These are phyloP conservation scores for Platyura marginata DNA, from an alignment of 1,140 invertebrate species.

Conservation along the genomic window DNA sequence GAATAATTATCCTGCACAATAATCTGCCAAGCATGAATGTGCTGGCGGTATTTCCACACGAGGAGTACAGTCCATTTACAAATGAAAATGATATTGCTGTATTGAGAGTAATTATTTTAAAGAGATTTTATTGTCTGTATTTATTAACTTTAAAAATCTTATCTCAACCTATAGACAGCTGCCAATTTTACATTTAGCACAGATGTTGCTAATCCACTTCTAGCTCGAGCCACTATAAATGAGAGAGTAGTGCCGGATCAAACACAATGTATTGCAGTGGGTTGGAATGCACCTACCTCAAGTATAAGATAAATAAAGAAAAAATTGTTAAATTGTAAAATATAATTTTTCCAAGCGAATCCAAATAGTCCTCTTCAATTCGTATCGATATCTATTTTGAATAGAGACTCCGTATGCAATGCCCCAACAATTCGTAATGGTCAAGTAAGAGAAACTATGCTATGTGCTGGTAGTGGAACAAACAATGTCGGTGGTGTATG, in stretches of 20 bases:
- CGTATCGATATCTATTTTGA: not conserved
- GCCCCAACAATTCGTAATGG: not conserved
- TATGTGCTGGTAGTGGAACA: not conserved
- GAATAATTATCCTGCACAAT: too few relatives aligned
- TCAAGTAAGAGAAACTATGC: not conserved
- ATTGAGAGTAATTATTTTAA: not conserved
- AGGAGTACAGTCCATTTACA: not conserved
- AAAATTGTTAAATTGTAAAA: too few relatives aligned
- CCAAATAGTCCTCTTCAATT: too few relatives aligned
- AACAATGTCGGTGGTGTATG: too few relatives aligned
- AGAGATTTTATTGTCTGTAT: not conserved
- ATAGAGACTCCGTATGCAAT: not conserved
- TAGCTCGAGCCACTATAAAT: not conserved
- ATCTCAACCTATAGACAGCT: not conserved
- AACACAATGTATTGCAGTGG: not conserved
- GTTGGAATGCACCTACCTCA: not conserved
- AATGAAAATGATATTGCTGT: conserved; percentile 1
- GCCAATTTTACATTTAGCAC: not conserved
- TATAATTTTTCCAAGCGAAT: too few relatives aligned
- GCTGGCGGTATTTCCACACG: not conserved
- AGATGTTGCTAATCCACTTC: not conserved
- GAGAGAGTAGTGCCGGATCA: not conserved
- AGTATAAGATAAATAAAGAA: too few relatives aligned
- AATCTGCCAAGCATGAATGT: too few relatives aligned
- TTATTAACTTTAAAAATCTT: too few relatives aligned